These are phyloP conservation scores for Zaprionus ornatus DNA, from an alignment of 1,140 invertebrate species.

Conservation along the genomic window DNA sequence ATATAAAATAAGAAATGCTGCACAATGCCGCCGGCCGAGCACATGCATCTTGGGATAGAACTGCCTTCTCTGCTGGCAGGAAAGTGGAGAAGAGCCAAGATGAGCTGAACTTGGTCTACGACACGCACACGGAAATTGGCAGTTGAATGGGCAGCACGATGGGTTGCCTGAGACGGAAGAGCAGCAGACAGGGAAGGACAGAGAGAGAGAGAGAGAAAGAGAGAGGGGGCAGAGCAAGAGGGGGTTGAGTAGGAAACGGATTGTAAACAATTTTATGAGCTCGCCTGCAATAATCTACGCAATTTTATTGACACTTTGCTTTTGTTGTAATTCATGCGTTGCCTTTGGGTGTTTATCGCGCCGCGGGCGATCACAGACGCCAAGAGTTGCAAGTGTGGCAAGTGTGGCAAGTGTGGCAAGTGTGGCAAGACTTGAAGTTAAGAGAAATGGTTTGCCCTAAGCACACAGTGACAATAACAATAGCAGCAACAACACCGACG, in stretches of 20 bases:
- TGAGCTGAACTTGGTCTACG: conserved; percentile 23
- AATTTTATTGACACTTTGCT: conserved; percentile 79
- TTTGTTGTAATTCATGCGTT: conserved; percentile 71
- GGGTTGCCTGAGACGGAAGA: conserved; percentile 7
- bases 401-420: background rate
- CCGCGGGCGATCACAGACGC: conserved; percentile 52
- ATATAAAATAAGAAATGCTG: conserved; percentile 39
- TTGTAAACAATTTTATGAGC: conserved; percentile 81
- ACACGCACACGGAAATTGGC: conserved; percentile 75
- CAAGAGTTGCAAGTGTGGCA: background rate
- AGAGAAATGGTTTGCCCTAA: conserved; percentile 13
- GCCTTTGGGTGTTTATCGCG: conserved; percentile 44
- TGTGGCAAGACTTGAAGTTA: background rate
- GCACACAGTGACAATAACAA: background rate
- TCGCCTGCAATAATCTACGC: conserved; percentile 77
- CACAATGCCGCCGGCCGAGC: conserved; percentile 48
- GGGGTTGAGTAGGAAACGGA: conserved; percentile 31
- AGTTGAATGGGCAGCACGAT: conserved; percentile 58
- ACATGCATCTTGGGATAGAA: conserved; percentile 17
- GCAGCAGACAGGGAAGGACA: background rate
- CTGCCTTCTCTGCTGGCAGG: background rate
- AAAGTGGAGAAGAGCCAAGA: background rate
- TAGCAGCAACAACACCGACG: too few species aligned
- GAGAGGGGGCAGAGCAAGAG: background rate
- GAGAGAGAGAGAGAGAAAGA: background rate